These are phyloP conservation scores for Ricordea florida DNA, from an alignment of 92 coral and sea anemone species.

Conservation along the genomic window DNA sequence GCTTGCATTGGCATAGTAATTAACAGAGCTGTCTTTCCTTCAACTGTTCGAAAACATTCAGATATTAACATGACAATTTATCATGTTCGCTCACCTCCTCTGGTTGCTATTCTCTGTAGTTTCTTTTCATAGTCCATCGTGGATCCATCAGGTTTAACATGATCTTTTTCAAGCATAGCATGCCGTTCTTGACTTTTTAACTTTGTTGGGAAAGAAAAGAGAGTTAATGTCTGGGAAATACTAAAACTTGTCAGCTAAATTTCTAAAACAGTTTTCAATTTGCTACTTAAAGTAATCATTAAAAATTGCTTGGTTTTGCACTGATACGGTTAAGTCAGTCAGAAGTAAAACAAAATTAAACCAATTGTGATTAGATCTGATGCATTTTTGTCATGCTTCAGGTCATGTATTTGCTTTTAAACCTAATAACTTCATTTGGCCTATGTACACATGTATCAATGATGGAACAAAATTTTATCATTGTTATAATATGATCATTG, in stretches of 20 bases:
- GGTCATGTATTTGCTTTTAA: no score
- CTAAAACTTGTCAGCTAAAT: neutral
- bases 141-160: slow-evolving; percentile 72
- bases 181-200: slow-evolving; percentile 75
- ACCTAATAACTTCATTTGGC: no score
- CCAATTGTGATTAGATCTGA: no score
- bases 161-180: slow-evolving; percentile 75
- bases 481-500: no score
- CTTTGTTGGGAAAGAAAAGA: neutral
- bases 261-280: neutral
- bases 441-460: no score
- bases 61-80: neutral
- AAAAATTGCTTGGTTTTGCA: no score
- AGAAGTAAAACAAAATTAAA: no score
- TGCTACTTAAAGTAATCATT: neutral
- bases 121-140: slow-evolving; percentile 75
- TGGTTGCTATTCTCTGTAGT: slow-evolving; percentile 76
- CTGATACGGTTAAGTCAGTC: no score
- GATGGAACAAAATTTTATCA: no score
- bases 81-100: slow-evolving; percentile 74
- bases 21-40: no score
- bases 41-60: neutral
- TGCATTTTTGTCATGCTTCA: no score
- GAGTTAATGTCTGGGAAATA: neutral
- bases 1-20: no score